Percentiles rank a stretch among this genome's conserved stretches.
These are phyloP conservation scores for Leptothorax acervorum DNA, from an alignment of 2,888 invertebrate genomes.

Conservation along the genomic window DNA sequence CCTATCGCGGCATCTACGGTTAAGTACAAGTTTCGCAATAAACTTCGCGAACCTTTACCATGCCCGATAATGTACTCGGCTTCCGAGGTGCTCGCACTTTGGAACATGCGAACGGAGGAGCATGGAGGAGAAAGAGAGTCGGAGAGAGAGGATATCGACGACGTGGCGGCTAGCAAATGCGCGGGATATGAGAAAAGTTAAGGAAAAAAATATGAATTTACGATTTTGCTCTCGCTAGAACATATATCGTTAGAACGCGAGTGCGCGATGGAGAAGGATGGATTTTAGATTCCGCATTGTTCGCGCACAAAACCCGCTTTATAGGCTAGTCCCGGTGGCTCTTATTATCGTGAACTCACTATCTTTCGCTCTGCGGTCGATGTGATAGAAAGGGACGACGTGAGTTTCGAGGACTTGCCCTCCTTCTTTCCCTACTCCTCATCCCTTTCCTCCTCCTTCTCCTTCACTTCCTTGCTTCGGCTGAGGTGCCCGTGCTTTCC, in stretches of 20 bases:
- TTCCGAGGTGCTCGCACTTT: conserved; percentile 36
- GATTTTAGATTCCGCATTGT: conserved; percentile 22
- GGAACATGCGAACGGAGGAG: conserved; percentile 31
- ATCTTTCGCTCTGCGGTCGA: conserved; percentile 37
- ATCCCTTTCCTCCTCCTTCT: conserved; percentile 28
- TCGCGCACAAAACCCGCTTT: conserved; percentile 41
- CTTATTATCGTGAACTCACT: conserved; percentile 54
- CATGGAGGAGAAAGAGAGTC: neutral
- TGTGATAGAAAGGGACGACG: conserved; percentile 33
- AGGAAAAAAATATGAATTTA: conserved; percentile 67
- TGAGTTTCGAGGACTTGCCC: conserved; percentile 53
- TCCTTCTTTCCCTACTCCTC: conserved; percentile 45
- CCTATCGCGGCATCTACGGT: conserved; percentile 48
- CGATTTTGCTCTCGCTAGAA: conserved; percentile 10
- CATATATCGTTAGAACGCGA: neutral
- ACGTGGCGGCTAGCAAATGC: conserved; percentile 46
- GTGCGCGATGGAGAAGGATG: neutral
- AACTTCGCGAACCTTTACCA: conserved; percentile 51
- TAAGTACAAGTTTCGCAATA: conserved; percentile 59
- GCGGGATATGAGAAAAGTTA: conserved; percentile 66
- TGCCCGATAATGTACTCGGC: conserved; percentile 49
- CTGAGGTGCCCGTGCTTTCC: conserved; percentile 39
- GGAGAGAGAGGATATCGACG: conserved; percentile 38
- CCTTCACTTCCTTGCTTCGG: conserved; percentile 34
- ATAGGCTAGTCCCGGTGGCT: conserved; percentile 22